These are phyloP conservation scores for Sapajus apella DNA, from an alignment of 2,113 vertebrate species.

Conservation along the genomic window DNA sequence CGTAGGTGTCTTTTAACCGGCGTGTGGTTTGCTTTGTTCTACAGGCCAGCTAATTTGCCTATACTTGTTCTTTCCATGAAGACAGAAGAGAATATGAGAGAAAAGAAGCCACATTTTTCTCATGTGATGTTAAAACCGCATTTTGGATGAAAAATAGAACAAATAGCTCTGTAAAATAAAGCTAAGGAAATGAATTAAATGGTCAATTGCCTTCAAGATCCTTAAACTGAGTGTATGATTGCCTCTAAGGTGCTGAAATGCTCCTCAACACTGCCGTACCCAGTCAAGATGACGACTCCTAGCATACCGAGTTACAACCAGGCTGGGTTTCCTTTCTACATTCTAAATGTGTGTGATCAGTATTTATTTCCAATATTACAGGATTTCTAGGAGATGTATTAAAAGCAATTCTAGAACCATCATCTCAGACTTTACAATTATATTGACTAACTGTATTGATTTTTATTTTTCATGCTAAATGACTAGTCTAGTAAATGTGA, in stretches of 20 bases:
- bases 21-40: not conserved
- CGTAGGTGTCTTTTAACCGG: accelerated
- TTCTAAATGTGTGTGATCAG: not conserved
- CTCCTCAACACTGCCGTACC: not conserved
- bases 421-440: not conserved
- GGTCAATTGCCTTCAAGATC: not conserved
- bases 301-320: accelerated
- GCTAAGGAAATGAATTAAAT: not conserved
- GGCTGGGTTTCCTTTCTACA: not conserved
- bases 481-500: not conserved
- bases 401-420: not conserved
- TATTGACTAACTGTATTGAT: not conserved
- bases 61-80: accelerated
- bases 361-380: not conserved
- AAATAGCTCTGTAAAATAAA: not conserved
- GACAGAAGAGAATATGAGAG: not conserved
- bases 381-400: not conserved
- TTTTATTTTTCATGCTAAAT: not conserved
- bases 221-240: not conserved
- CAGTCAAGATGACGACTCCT: accelerated
- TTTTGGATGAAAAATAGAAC: not conserved
- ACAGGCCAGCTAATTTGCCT: not conserved
- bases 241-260: accelerated
- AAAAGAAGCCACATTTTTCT: not conserved
- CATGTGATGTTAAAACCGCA: not conserved